Evolutionary conservation across 2,888 invertebrate species (phyloP), one percentile per base, ranked within the genome.

Genomic region (Orgyia antiqua): DNA sequence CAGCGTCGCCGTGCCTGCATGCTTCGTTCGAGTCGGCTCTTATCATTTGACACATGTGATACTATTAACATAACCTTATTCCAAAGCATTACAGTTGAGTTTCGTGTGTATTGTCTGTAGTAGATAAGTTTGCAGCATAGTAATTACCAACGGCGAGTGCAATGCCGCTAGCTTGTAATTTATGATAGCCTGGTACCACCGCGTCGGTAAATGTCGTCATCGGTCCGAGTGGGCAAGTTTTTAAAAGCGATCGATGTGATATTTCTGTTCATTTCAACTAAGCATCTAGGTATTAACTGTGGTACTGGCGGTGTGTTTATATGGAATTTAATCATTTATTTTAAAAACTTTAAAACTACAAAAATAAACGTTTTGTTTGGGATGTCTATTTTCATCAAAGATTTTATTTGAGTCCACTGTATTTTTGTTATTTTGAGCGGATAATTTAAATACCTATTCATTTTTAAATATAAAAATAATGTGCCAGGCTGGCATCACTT

Each of bases 111-210:
- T 10, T 11, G 21, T 18, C 18, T 12, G 44, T 13, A 13, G 5
- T 11, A 33, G 6, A n/a, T 29, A 45, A 27, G 17, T 44, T 47
- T 39, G 51, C 27, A 11, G 39, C 28, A 27, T 42, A 37, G 39
- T 53, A 48, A 56, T 56, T 56, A 51, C 56, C 47, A 39, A 37
- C 41, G 42, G 50, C 46, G 43, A 42, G 53, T 53, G 55, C 45
- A 54, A 44, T 52, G 50, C 49, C 37, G 38, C 47, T 42, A 41
- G 45, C 62, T 59, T 57, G 66, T 74, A 68, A 77, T 76, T 78
- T 75, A 78, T 77, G 71, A 51, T 55, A 51, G 58, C 71, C 68
- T 74, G 65, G 72, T 71, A 64, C 50, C 53, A 40, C 58, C 52
- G 60, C 59, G 65, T 42, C 56, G 56, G 60, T 58, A 55, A 56